Evolutionary conservation across 1,140 invertebrate species (phyloP).

Genomic region (Eciton burchellii): DNA sequence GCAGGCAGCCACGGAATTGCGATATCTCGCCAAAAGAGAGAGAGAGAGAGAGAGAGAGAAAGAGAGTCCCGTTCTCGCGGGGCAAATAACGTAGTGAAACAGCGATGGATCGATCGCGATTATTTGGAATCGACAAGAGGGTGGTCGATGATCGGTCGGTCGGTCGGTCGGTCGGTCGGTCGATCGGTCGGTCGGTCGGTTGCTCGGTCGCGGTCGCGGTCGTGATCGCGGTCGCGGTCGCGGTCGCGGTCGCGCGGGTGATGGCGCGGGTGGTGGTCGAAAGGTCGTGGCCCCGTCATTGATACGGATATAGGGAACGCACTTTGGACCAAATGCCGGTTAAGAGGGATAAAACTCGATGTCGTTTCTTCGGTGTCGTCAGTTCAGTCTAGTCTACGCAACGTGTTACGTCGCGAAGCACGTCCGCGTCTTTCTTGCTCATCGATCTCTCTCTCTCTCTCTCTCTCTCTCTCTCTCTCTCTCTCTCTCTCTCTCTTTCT

Average conservation of each 20-base stretch:
- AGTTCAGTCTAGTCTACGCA: slow-evolving; percentile 80
- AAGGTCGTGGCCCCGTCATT: slow-evolving; percentile 82
- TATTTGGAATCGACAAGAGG: too few species aligned
- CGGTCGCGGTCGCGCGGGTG: slow-evolving; percentile 41
- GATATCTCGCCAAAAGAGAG: slow-evolving; percentile 17
- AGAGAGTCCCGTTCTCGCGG: too few species aligned
- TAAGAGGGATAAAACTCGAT: slow-evolving; percentile 81
- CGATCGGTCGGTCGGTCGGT: too few species aligned
- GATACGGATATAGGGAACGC: slow-evolving; percentile 77
- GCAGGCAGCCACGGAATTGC: neutral
- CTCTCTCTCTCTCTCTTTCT: neutral
- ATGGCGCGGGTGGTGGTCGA: slow-evolving; percentile 61
- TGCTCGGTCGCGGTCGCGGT: slow-evolving; percentile 28
- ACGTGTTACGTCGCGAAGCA: slow-evolving; percentile 40
- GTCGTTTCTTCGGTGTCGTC: slow-evolving; percentile 81
- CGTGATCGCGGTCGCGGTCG: slow-evolving; percentile 39
- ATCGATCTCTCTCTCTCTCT: neutral
- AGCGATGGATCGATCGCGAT: too few species aligned
- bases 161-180: too few species aligned
- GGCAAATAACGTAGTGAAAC: too few species aligned
- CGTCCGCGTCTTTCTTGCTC: neutral
- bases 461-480: neutral
- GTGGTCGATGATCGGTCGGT: too few species aligned
- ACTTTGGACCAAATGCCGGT: slow-evolving; percentile 84
- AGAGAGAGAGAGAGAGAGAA: too few species aligned